Conservation (phyloP, 2,113 vertebrate species). For the Xiphophorus hellerii region DNA sequence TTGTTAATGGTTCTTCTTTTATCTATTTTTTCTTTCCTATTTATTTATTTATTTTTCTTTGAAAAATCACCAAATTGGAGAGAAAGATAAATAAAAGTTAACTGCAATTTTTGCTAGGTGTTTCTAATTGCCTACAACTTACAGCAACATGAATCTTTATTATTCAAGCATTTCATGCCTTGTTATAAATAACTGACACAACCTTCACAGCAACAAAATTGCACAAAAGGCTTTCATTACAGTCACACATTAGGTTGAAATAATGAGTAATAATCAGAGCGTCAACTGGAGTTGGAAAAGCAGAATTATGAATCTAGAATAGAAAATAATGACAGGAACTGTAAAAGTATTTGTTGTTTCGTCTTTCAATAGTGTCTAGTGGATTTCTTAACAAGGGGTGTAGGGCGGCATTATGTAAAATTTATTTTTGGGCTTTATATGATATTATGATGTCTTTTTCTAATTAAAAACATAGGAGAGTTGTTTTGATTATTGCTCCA, state of each 20-base stretch:
- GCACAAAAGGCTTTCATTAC: not conserved
- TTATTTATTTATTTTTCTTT: too few relatives aligned
- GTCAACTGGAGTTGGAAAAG: not conserved
- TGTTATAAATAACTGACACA: slow-evolving; percentile 45
- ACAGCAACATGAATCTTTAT: slow-evolving; percentile 27
- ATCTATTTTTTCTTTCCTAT: too few relatives aligned
- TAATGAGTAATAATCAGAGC: too few relatives aligned
- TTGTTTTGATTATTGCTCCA: too few relatives aligned
- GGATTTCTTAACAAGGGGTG: not conserved
- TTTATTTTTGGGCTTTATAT: too few relatives aligned
- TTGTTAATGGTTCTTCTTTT: too few relatives aligned
- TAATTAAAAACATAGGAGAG: too few relatives aligned
- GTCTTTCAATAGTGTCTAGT: slow-evolving; percentile 12
- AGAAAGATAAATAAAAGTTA: too few relatives aligned
- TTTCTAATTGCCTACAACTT: slow-evolving; percentile 9
- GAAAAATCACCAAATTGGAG: too few relatives aligned
- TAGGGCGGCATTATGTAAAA: too few relatives aligned
- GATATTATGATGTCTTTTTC: too few relatives aligned
- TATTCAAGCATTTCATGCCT: slow-evolving; percentile 36
- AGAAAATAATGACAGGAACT: not conserved
- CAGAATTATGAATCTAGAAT: not conserved
- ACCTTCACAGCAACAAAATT: slow-evolving; percentile 18
- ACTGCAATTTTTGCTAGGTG: slow-evolving; percentile 10
- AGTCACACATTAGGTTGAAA: too few relatives aligned
- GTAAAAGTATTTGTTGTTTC: slow-evolving; percentile 21